Base-by-base conservation (phyloP, 2,888 invertebrate species). In the Protodeltote pygarga region DNA sequence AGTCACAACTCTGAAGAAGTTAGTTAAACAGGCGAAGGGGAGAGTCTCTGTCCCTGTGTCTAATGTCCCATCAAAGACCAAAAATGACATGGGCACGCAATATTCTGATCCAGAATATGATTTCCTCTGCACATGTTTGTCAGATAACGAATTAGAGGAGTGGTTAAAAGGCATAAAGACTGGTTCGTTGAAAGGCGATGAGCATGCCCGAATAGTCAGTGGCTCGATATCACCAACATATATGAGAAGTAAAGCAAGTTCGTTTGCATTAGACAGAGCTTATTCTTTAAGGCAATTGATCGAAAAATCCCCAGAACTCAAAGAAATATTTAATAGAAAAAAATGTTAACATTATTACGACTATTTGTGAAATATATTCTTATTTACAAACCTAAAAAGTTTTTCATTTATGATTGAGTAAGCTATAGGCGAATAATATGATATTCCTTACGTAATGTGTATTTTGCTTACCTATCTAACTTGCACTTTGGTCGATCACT, bases 71-170 rank as follows among this genome's bases (percentile, higher is more conserved):
- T 61, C 83, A 1, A 81, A 50, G 41, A 81, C 78, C 1, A 83
- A 53, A 57, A n/a, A n/a, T n/a, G 78, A 87, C 20, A 55, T 74
- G 1, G 41, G 67, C 11, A 84, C 80, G 0, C 87, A 89, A 44
- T 85, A 75, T 42, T 74, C 73, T 3, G 85, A 89, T 27, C 73
- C 73, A 19, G 72, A 79, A 31, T 81, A 76, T 44, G 83, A 88
- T 13, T 59, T 49, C 6, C 44, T 88, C 15, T 91, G 88, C 58
- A 79, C 70, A 11, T 89, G 88, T 48, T 84, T 83, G 37, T 81
- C 83, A 1, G 81, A 81, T n/a, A 76, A 76, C n/a, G 83, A 82
- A 48, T 29, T 81, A 2, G 64, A 74, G 13, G 72, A 71, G 39
- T 21, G 84, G 1, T 65, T 73, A 11, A 46, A 58, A 19, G 54